Percentiles rank a stretch among this genome's conserved stretches.
phyloP scores from a whole-genome alignment of 2,113 vertebrate species.

The Hemiprocne comata region DNA sequence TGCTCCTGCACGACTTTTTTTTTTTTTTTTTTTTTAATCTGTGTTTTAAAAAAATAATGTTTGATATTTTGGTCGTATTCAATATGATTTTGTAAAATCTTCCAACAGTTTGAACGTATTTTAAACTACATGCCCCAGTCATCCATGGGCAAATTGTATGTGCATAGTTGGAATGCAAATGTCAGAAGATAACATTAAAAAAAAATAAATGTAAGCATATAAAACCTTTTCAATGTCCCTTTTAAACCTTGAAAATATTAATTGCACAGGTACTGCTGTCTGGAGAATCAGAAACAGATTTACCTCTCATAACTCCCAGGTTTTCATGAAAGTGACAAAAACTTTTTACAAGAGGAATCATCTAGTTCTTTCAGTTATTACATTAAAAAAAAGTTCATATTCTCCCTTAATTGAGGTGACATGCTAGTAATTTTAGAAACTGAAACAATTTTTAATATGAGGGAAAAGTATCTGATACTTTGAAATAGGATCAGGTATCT shows the following conservation, averaged over 20 bases:
- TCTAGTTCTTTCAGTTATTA: background rate
- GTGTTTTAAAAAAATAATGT: background rate
- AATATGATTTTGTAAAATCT: background rate
- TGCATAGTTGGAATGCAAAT: background rate
- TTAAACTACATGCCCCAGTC: background rate
- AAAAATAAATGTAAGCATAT: background rate
- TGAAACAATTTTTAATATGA: background rate
- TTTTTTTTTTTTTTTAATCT: background rate
- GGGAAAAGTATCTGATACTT: constrained; percentile 26
- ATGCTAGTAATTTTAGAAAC: constrained; percentile 4
- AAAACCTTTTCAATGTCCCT: background rate
- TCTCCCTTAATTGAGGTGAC: constrained; percentile 14
- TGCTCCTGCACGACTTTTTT: background rate
- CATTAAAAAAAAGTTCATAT: background rate
- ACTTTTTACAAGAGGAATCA: background rate
- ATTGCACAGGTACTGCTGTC: background rate
- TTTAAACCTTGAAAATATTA: constrained; percentile 10
- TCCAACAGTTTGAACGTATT: background rate
- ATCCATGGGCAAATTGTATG: background rate
- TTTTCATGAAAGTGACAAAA: background rate
- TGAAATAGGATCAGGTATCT: constrained; percentile 37
- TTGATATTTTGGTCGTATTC: background rate
- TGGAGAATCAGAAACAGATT: background rate
- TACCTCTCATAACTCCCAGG: background rate
- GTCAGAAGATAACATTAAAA: background rate